A percentile compares a stretch with the other conserved stretches of the same genome.
These are phyloP conservation scores for Paratilapia polleni DNA, from an alignment of 2,113 vertebrate genomes.

Conservation along the genomic window DNA sequence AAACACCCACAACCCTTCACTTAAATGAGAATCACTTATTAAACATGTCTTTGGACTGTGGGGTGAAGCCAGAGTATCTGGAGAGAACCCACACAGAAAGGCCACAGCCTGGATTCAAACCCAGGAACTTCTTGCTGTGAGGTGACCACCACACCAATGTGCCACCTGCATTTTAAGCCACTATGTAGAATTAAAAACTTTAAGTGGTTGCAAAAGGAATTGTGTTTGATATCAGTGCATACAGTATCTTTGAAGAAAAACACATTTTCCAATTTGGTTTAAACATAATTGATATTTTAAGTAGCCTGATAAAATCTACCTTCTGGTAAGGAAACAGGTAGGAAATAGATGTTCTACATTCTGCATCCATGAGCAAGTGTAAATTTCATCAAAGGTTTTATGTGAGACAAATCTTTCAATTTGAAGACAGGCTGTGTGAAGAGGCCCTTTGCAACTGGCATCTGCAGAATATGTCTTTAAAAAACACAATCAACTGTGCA, in stretches of 20 bases:
- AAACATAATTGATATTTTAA: neutral
- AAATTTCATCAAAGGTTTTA: neutral
- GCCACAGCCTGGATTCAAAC: neutral
- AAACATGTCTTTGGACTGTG: neutral
- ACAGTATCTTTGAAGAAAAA: neutral
- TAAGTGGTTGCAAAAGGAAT: neutral
- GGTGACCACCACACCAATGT: too few species aligned
- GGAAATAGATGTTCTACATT: too few species aligned
- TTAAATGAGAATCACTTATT: neutral
- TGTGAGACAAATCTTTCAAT: neutral
- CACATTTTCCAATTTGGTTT: neutral
- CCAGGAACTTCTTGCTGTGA: neutral
- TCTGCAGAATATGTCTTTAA: neutral
- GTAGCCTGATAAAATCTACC: neutral
- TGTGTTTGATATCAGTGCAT: neutral
- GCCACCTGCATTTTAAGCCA: neutral
- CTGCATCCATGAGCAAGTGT: too few species aligned
- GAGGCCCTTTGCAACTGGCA: fast-evolving
- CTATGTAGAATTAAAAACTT: neutral
- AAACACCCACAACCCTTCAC: neutral
- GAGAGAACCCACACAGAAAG: neutral
- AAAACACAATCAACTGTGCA: neutral
- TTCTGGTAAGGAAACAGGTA: too few species aligned
- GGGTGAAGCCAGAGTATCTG: neutral
- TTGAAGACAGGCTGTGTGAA: neutral